Evolutionary conservation across 2,888 invertebrate species (phyloP).

Genomic region (Euplexia lucipara): DNA sequence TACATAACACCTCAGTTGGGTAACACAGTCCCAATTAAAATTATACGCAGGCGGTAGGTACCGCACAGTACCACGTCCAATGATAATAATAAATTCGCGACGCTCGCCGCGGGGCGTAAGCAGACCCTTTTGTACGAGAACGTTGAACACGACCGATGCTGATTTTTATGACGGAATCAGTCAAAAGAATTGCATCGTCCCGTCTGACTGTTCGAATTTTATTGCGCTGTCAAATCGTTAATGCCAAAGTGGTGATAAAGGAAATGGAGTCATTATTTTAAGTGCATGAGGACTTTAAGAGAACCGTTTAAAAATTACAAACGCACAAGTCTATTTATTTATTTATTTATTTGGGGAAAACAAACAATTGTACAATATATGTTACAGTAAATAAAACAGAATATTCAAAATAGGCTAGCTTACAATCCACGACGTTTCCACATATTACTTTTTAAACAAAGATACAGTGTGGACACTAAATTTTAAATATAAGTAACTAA

Average conservation of each 20-base stretch:
- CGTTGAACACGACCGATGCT: constrained; percentile 18
- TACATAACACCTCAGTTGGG: constrained; percentile 2
- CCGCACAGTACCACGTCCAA: constrained; percentile 6
- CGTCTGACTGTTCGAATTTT: constrained; percentile 1
- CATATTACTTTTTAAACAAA: no score
- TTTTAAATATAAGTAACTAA: no score
- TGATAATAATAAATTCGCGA: constrained; percentile 37
- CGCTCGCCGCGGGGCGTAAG: constrained; percentile 28
- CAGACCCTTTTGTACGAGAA: constrained; percentile 13
- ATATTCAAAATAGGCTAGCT: no score
- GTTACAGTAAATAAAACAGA: no score
- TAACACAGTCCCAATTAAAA: constrained; percentile 10
- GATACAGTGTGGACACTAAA: no score
- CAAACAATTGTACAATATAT: no score
- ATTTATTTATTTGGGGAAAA: no score
- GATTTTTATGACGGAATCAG: constrained; percentile 35
- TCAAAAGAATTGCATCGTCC: constrained; percentile 35
- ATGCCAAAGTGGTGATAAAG: constrained; percentile 12
- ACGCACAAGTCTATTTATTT: no score
- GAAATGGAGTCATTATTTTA: constrained; percentile 20
- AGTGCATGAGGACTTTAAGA: constrained; percentile 1
- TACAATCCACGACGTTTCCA: no score
- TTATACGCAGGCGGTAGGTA: constrained; percentile 23
- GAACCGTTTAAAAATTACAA: no score
- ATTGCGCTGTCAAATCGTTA: constrained; percentile 18